These are phyloP conservation scores for Aspidapion aeneum DNA, from an alignment of 2,888 invertebrate species.

Conservation along the genomic window DNA sequence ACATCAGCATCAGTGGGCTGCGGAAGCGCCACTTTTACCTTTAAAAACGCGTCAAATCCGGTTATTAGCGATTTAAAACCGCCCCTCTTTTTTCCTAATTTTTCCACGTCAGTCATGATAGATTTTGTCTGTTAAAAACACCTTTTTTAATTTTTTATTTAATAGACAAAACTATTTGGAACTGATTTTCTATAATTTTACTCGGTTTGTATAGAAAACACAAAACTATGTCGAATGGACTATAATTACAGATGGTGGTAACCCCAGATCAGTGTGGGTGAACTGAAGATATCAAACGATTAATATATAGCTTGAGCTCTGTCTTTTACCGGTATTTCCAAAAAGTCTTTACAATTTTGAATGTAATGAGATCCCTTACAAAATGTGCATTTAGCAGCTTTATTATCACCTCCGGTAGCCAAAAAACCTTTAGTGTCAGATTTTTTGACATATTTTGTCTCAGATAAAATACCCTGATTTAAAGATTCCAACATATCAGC, in stretches of 20 bases:
- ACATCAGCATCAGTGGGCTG: not conserved
- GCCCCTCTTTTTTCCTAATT: no score
- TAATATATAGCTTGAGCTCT: constrained; percentile 15
- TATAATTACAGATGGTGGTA: no score
- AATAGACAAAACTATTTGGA: no score
- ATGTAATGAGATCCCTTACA: constrained; percentile 20
- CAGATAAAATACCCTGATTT: constrained; percentile 11
- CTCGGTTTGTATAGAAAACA: no score
- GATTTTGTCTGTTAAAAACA: no score
- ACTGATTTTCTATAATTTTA: no score
- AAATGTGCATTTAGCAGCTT: constrained; percentile 15
- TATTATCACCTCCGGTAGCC: constrained; percentile 3
- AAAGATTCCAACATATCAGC: constrained; percentile 19
- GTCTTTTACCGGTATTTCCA: constrained; percentile 16
- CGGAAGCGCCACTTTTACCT: not conserved
- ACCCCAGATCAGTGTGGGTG: no score
- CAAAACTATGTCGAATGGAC: no score
- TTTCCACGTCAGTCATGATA: no score
- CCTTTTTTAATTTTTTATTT: no score
- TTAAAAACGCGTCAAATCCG: not conserved
- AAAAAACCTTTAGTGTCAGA: constrained; percentile 10
- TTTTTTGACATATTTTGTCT: constrained; percentile 8
- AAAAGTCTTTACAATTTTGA: constrained; percentile 15
- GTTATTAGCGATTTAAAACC: not conserved
- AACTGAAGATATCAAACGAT: no score